Conservation (phyloP, 2,888 invertebrate genomes). For the Lamellibrachia satsuma region DNA sequence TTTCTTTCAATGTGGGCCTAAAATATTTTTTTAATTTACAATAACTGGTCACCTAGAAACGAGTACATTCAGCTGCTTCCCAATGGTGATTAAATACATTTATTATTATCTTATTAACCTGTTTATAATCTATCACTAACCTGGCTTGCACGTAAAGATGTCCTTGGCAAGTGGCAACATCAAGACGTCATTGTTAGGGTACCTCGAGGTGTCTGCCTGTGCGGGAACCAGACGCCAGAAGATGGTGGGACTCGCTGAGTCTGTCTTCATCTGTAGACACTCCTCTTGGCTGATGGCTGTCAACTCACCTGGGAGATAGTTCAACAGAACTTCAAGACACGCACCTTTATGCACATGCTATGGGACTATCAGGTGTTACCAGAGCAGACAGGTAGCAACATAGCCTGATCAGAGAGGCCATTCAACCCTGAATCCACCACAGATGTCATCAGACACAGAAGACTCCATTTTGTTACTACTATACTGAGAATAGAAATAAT, state of each 20-base stretch:
- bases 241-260: not conserved
- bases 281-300: not conserved
- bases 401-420: too few relatives aligned
- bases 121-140: not conserved
- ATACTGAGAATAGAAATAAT: not conserved
- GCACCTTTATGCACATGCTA: not conserved
- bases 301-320: not conserved
- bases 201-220: not conserved
- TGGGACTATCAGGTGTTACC: too few relatives aligned
- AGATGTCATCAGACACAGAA: too few relatives aligned
- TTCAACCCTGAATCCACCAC: too few relatives aligned
- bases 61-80: not conserved
- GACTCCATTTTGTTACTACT: not conserved
- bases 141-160: not conserved
- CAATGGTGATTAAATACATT: not conserved
- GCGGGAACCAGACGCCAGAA: constrained; percentile 17
- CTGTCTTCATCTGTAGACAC: not conserved
- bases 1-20: too few relatives aligned
- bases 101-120: too few relatives aligned
- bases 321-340: not conserved
- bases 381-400: too few relatives aligned
- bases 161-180: not conserved
- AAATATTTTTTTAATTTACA: too few relatives aligned
- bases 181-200: not conserved
- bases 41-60: too few relatives aligned